Evolutionary conservation across 2,888 invertebrate genomes (phyloP).

Genomic region (Holacanthella duospinosa): DNA sequence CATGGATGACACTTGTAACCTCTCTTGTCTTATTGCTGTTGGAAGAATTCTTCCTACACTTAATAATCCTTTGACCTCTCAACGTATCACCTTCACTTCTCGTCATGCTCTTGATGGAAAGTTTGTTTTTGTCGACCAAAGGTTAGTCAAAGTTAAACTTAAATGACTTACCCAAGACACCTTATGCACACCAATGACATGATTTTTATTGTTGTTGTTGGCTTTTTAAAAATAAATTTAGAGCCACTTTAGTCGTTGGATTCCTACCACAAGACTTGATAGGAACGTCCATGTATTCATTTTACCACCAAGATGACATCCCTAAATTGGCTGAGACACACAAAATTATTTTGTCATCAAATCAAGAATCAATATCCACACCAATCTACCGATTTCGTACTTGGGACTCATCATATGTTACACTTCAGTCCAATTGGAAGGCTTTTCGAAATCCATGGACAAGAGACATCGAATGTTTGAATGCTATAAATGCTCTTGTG

Average conservation of each 20-base stretch:
- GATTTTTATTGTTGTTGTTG: no score
- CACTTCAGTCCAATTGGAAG: constrained; percentile 73
- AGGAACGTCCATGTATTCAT: constrained; percentile 87
- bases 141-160: constrained; percentile 49
- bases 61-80: constrained; percentile 40
- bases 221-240: no score
- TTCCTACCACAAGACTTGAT: constrained; percentile 86
- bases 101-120: constrained; percentile 82
- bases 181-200: no score
- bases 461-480: constrained; percentile 81
- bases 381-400: constrained; percentile 67
- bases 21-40: constrained; percentile 80
- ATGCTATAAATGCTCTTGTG: constrained; percentile 72
- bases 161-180: not conserved
- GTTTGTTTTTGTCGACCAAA: constrained; percentile 83
- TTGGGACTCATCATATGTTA: constrained; percentile 62
- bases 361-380: constrained; percentile 44
- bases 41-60: constrained; percentile 61
- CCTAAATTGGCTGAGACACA: constrained; percentile 69
- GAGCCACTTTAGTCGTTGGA: constrained; percentile 76
- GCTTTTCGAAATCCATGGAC: constrained; percentile 92
- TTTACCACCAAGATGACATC: constrained; percentile 73
- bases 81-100: constrained; percentile 65
- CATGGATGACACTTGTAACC: constrained; percentile 55
- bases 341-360: constrained; percentile 57